Conservation (phyloP, 2,797 vertebrate genomes). For the Typhlichthys eigenmanni region DNA sequence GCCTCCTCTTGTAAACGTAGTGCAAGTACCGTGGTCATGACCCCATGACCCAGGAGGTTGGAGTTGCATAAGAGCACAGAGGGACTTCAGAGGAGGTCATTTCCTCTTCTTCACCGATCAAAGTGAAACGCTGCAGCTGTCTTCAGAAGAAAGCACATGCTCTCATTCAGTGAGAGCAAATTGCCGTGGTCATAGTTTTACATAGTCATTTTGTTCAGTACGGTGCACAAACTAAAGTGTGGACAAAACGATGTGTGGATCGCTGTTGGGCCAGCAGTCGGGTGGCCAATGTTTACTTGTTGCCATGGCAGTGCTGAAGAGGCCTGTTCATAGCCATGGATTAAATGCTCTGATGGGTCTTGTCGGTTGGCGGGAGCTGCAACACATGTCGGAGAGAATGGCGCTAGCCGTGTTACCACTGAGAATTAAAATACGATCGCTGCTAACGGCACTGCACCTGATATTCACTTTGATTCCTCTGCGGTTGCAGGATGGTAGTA, state of each 20-base stretch:
- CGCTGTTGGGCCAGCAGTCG: conserved; percentile 48
- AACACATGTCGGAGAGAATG: conserved; percentile 46
- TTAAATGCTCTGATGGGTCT: conserved; percentile 54
- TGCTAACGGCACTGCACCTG: neutral
- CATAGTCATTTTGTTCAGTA: conserved; percentile 20
- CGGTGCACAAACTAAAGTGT: conserved; percentile 16
- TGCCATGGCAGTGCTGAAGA: conserved; percentile 67
- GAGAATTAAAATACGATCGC: conserved; percentile 5
- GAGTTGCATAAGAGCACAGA: conserved; percentile 28
- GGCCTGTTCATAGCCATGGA: conserved; percentile 52
- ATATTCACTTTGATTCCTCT: too few relatives aligned
- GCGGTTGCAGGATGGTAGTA: too few relatives aligned
- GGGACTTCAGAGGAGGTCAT: conserved; percentile 14
- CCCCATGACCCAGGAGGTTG: conserved; percentile 10
- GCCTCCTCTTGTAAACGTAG: conserved; percentile 11
- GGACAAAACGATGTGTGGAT: conserved; percentile 39
- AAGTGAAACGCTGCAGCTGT: too few relatives aligned
- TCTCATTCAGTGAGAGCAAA: neutral
- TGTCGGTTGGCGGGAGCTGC: conserved; percentile 47
- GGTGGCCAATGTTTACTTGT: conserved; percentile 70
- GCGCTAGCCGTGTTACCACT: conserved; percentile 4
- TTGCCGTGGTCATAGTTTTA: conserved; percentile 1
- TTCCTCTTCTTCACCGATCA: too few relatives aligned
- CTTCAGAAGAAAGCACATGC: too few relatives aligned
- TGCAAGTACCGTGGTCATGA: conserved; percentile 22